Evolutionary conservation across 2,797 vertebrate genomes (phyloP).

Genomic region (Pangasius larnaudii): DNA sequence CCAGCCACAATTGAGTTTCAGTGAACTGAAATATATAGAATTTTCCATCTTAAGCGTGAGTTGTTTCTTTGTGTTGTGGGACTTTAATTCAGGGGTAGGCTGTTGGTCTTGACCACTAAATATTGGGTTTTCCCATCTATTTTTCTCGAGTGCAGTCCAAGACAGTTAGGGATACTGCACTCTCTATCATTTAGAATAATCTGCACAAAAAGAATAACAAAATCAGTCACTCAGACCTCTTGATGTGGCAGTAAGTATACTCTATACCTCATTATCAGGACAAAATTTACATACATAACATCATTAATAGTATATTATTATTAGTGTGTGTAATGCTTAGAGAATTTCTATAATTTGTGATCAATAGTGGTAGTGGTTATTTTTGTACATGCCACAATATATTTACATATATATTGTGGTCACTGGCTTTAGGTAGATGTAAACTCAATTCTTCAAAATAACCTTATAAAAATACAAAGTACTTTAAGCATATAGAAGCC

Average conservation of each 20-base stretch:
- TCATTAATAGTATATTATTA: slow-evolving; percentile 25
- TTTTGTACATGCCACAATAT: not conserved
- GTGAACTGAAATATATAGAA: slow-evolving; percentile 34
- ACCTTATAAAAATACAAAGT: not conserved
- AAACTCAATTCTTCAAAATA: not conserved
- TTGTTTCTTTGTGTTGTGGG: slow-evolving; percentile 45
- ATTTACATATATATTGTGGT: not conserved
- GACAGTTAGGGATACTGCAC: slow-evolving; percentile 37
- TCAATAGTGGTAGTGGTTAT: not conserved
- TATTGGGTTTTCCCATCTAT: slow-evolving; percentile 39
- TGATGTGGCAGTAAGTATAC: slow-evolving; percentile 34
- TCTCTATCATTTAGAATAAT: slow-evolving; percentile 48
- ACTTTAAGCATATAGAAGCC: not conserved
- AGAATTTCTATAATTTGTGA: slow-evolving; percentile 14
- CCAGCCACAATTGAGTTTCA: slow-evolving; percentile 31
- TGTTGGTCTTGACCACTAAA: slow-evolving; percentile 48
- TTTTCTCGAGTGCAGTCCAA: slow-evolving; percentile 41
- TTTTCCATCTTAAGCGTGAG: slow-evolving; percentile 48
- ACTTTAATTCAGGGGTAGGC: slow-evolving; percentile 45
- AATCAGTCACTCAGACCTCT: slow-evolving; percentile 17
- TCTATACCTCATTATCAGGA: slow-evolving; percentile 30
- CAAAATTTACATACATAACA: slow-evolving; percentile 4
- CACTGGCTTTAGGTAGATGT: not conserved
- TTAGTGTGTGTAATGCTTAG: slow-evolving; percentile 6
- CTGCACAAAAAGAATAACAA: slow-evolving; percentile 33